Base-by-base conservation (phyloP, 2,888 invertebrate species). In the Ophion ellenae region DNA sequence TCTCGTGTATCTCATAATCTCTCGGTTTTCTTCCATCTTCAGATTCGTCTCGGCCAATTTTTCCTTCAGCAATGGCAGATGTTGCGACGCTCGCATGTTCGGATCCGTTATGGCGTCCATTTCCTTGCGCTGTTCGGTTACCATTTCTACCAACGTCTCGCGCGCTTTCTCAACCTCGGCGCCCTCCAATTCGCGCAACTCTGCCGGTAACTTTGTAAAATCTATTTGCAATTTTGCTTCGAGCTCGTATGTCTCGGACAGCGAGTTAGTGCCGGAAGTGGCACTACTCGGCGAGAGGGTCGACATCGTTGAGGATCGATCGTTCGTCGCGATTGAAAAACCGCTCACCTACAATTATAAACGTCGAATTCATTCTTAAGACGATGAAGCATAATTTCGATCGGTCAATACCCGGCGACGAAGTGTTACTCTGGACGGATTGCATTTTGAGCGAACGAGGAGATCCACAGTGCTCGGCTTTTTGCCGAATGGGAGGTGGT, bases 31-130 rank as follows among this genome's bases (percentile, higher is more conserved):
- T 10, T 59, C 17, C 1, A 81, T 14, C 17, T 69, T 40, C n/a
- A 32, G 36, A 32, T 64, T 76, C 6, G 45, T 71, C 45, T 79
- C 70, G 24, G 17, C 5, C 2, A 84, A 57, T 47, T 76, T 63
- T 0, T 70, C 64, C 11, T 75, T 36, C 2, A 63, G 28, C 28
- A 28, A 28, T 1, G 5, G 11, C 53, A 71, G 53, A 10, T 76
- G 53, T 40, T 82, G 75, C 20, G 79, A 80, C 7, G 96, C 97
- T 95, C 96, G 96, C 97, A 99, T 96, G 94, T 99, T 99, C 0
- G 99, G 99, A 28, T 98, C 98, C 94, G 98, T 97, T 89, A 99
- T 98, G 92, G 97, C 96, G 91, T 97, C 97, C 64, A 99, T 95
- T 17, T 97, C 96, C 89, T 97, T 96, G 91, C 97, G 96, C 91